These are phyloP conservation scores for Anthrax anthrax DNA, from an alignment of 2,888 invertebrate genomes.

Conservation along the genomic window DNA sequence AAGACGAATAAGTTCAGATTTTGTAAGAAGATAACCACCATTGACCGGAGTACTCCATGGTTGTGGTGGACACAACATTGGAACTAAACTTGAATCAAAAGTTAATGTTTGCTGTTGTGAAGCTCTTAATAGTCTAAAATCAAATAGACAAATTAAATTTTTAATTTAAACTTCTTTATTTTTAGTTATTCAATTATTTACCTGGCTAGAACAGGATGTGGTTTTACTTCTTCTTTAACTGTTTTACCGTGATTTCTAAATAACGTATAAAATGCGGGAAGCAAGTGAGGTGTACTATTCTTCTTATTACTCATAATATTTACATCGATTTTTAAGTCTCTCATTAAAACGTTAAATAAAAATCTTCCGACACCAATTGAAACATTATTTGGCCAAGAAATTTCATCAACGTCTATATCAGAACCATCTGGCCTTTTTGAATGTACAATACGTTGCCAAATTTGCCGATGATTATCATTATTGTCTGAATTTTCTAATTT, in stretches of 20 bases:
- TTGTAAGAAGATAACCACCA: constrained; percentile 64
- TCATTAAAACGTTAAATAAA: constrained; percentile 71
- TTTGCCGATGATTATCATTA: constrained; percentile 46
- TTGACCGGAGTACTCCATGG: constrained; percentile 60
- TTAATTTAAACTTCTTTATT: too few species aligned
- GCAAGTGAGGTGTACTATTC: constrained; percentile 39
- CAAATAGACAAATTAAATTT: too few species aligned
- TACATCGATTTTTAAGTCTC: constrained; percentile 69
- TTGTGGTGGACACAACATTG: constrained; percentile 68
- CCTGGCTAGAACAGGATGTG: constrained; percentile 62
- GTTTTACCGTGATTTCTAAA: constrained; percentile 50
- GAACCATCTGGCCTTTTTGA: constrained; percentile 39
- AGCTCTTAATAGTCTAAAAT: constrained; percentile 43
- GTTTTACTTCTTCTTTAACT: constrained; percentile 62
- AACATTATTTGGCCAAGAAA: constrained; percentile 52
- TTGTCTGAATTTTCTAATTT: constrained; percentile 42
- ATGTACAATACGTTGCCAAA: constrained; percentile 55
- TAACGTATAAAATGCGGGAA: constrained; percentile 69
- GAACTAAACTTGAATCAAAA: constrained; percentile 58
- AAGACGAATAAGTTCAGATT: constrained; percentile 45
- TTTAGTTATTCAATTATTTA: constrained; percentile 9
- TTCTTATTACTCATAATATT: constrained; percentile 48
- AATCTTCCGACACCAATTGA: constrained; percentile 61
- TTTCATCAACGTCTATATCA: constrained; percentile 41
- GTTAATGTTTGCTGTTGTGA: constrained; percentile 52